Percentiles rank a stretch among this genome's conserved stretches.
Conservation (phyloP, 2,888 invertebrate genomes). For the Acanthosepion esculentum region DNA sequence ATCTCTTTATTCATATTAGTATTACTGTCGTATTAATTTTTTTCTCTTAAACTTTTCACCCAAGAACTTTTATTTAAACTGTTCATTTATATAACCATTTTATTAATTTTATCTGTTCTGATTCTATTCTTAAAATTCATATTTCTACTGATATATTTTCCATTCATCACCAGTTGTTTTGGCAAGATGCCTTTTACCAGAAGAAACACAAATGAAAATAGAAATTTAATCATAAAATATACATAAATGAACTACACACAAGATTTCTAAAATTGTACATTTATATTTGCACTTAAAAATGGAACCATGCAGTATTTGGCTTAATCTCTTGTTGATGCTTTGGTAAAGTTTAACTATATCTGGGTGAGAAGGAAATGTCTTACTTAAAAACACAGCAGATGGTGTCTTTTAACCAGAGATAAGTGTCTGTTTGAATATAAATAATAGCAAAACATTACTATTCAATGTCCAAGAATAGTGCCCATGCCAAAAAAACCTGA, state of each 20-base stretch:
- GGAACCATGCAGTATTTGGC: constrained; percentile 16
- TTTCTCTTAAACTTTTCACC: too few species aligned
- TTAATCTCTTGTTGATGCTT: not conserved
- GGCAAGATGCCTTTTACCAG: too few species aligned
- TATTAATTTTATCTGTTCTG: too few species aligned
- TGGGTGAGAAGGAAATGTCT: not conserved
- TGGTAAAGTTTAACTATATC: not conserved
- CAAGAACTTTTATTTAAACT: too few species aligned
- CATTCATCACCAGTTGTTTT: too few species aligned
- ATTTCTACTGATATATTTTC: too few species aligned
- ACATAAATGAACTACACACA: not conserved
- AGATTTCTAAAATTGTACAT: not conserved
- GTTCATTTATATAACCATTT: too few species aligned
- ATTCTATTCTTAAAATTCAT: too few species aligned
- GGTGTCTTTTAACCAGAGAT: not conserved
- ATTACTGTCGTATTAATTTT: too few species aligned
- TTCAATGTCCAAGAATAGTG: not conserved
- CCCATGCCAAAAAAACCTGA: not conserved
- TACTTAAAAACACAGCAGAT: not conserved
- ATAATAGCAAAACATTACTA: not conserved
- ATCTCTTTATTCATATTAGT: too few species aligned
- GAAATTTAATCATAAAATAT: not conserved
- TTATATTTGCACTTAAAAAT: not conserved
- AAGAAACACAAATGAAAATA: too few species aligned
- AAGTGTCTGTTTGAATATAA: not conserved